Base-by-base conservation (phyloP, 2,113 vertebrate genomes). In the Sisor rabdophorus region DNA sequence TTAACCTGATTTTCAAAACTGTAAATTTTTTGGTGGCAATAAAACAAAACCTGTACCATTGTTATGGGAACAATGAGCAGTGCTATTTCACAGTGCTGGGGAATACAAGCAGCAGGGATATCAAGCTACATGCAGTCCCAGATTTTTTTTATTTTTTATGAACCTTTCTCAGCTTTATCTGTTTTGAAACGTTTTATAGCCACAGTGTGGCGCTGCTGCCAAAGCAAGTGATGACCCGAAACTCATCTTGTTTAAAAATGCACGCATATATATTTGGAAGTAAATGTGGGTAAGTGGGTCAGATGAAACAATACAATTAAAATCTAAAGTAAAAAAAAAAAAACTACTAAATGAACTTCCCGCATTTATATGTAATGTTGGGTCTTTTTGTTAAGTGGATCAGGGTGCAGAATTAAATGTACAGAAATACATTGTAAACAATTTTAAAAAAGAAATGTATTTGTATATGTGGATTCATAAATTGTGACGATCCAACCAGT, bases 161-260 rank as follows among this genome's bases (percentile, higher is more conserved):
- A 65, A n/a, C 47, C 6, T 26, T 68, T 2, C 24, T 52, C 47
- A 19, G 47, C 11, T 52, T 24, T 2, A 13, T 40, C 13, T 30
- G n/a, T 1, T 32, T 63, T 30, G 24, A 75, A 47, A 52, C 36
- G 9, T 0, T 13, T 59, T 17, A 19, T 0, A 0, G 73, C 86
- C 91, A 84, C 87, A 78, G 80, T 87, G 78, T 86, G 89, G 85
- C 80, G 86, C 86, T 89, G 75, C 77, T 88, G 86, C 85, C 84
- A 85, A 78, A 87, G 76, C 80, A 85, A 87, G 86, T 4, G 15
- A 44, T 60, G 30, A 40, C 36, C 56, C 28, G n/a, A 44, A 64
- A 40, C 24, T 55, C 19, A n/a, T 28, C 6, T 6, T 19, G 11
- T n/a, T 24, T 22, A 54, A n/a, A 60, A 52, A 59, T 59, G 28